Conservation (phyloP, 1,140 invertebrate species). For the Papilio dardanus region DNA sequence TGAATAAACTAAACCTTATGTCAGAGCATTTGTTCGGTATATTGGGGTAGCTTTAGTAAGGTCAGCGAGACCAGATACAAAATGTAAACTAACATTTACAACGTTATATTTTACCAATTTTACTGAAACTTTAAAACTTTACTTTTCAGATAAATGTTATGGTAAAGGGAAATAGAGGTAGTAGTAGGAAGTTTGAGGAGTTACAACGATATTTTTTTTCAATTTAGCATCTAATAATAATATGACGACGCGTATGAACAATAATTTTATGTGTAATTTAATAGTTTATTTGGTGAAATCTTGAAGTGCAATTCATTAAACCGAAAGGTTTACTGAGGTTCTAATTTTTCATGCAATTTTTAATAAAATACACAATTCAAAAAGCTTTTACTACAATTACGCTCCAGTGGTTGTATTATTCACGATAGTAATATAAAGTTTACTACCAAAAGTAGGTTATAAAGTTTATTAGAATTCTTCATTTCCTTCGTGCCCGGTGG, state of each 20-base stretch:
- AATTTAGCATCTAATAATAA: too few relatives aligned
- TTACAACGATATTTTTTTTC: too few relatives aligned
- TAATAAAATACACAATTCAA: background rate
- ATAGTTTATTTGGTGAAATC: too few relatives aligned
- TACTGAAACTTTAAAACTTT: too few relatives aligned
- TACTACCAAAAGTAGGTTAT: slow-evolving; percentile 14
- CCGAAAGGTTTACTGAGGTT: too few relatives aligned
- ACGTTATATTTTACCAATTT: background rate
- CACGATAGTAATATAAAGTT: slow-evolving; percentile 6
- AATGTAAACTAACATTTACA: background rate
- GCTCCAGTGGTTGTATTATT: background rate
- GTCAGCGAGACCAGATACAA: background rate
- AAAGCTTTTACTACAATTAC: background rate
- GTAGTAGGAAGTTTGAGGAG: too few relatives aligned
- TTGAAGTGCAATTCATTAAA: background rate
- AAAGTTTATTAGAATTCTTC: slow-evolving; percentile 26
- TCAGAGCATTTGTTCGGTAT: background rate
- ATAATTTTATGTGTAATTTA: too few relatives aligned
- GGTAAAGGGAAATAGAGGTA: too few relatives aligned
- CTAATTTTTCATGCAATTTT: too few relatives aligned
- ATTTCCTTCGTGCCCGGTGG: slow-evolving; percentile 14
- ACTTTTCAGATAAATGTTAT: too few relatives aligned
- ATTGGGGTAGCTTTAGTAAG: background rate
- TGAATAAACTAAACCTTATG: slow-evolving; percentile 12
- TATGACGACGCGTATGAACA: too few relatives aligned